These are phyloP conservation scores for Melanotus villosus DNA, from an alignment of 2,888 invertebrate genomes.

Conservation along the genomic window DNA sequence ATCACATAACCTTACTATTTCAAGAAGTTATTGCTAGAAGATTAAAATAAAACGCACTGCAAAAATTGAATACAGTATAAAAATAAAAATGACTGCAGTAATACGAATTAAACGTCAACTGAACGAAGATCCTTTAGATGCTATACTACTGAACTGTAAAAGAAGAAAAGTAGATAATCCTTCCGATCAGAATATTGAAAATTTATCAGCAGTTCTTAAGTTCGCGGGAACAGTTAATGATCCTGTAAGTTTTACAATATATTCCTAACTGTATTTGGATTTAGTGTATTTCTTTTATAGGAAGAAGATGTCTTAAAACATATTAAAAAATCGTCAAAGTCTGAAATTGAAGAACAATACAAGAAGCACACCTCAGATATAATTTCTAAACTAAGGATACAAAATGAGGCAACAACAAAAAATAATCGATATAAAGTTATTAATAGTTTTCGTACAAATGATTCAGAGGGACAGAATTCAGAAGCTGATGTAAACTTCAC, in stretches of 20 bases:
- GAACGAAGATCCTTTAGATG: constrained; percentile 80
- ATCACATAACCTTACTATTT: no score
- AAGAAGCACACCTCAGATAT: constrained; percentile 69
- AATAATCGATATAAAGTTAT: constrained; percentile 74
- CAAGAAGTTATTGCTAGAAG: no score
- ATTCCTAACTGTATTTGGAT: not conserved
- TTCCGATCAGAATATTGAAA: constrained; percentile 59
- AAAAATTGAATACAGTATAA: no score
- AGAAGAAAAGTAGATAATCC: constrained; percentile 73
- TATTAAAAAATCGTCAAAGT: constrained; percentile 69
- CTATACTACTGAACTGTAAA: constrained; percentile 81
- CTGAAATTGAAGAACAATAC: constrained; percentile 68
- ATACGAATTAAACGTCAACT: constrained; percentile 81
- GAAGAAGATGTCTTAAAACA: constrained; percentile 68
- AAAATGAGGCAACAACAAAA: constrained; percentile 68
- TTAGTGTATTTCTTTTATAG: constrained; percentile 57
- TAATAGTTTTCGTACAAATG: constrained; percentile 71
- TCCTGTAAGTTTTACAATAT: constrained; percentile 69
- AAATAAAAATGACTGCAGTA: constrained; percentile 77
- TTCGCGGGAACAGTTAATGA: constrained; percentile 81
- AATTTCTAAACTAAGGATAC: constrained; percentile 67
- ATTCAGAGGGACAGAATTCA: constrained; percentile 46
- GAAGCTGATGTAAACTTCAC: constrained; percentile 65
- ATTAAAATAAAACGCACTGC: no score
- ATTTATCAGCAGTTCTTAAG: constrained; percentile 76